These are phyloP conservation scores for Axis porcinus DNA, from an alignment of 2,113 vertebrate species.

Conservation along the genomic window DNA sequence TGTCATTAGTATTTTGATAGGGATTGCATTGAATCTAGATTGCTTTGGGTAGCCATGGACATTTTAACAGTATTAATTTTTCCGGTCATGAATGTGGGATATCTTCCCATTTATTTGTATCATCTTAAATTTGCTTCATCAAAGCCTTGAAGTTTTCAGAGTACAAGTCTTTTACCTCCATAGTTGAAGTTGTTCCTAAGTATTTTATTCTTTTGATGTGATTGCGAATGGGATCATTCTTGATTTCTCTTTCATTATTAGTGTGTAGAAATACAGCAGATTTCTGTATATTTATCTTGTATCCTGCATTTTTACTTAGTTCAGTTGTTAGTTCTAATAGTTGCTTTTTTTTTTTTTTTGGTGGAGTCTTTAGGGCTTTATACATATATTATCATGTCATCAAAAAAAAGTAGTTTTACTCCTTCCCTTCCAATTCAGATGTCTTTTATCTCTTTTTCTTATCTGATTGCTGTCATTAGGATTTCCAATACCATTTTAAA, in stretches of 20 bases:
- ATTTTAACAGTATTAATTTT: neutral
- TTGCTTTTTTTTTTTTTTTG: neutral
- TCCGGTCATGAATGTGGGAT: neutral
- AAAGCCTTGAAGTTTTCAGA: neutral
- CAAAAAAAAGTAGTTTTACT: neutral
- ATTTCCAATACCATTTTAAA: neutral
- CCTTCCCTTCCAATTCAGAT: neutral
- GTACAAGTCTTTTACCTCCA: neutral
- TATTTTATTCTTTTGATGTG: neutral
- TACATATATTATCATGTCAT: neutral
- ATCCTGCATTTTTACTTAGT: neutral
- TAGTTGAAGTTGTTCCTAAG: neutral
- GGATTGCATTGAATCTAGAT: neutral
- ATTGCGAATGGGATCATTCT: neutral
- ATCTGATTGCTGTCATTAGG: neutral
- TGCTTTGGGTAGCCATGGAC: neutral
- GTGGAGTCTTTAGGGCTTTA: neutral
- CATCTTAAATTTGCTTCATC: neutral
- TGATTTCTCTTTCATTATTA: neutral
- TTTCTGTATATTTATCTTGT: neutral
- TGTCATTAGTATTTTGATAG: neutral
- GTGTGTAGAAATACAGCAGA: neutral
- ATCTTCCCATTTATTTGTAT: neutral
- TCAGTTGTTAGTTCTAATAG: neutral
- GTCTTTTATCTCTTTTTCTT: neutral